Evolutionary conservation across 2,888 invertebrate species (phyloP).

Genomic region (Volucella bombylans): DNA sequence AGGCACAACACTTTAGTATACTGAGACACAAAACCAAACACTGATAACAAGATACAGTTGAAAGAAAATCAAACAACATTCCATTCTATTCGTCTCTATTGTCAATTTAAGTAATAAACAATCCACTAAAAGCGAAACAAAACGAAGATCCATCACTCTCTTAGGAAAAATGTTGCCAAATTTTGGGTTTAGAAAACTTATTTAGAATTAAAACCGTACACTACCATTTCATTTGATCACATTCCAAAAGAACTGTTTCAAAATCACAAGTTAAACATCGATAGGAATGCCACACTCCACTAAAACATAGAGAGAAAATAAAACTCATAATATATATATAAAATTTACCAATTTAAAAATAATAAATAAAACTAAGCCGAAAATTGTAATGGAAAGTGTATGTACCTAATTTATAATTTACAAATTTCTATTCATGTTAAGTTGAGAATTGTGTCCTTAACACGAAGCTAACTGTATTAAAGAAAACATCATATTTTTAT

Average conservation of each 20-base stretch:
- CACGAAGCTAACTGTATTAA: constrained; percentile 35
- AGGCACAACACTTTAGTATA: constrained; percentile 49
- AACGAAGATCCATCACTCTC: constrained; percentile 33
- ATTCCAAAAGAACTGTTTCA: constrained; percentile 42
- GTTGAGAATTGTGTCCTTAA: constrained; percentile 25
- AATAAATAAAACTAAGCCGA: background rate
- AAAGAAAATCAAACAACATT: constrained; percentile 25
- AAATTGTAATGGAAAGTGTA: constrained; percentile 24
- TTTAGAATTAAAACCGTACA: constrained; percentile 9
- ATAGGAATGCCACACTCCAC: constrained; percentile 50
- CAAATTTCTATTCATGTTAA: constrained; percentile 10
- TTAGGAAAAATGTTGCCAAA: constrained; percentile 61
- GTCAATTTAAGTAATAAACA: constrained; percentile 57
- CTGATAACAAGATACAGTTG: constrained; percentile 2
- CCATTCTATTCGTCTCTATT: constrained; percentile 49
- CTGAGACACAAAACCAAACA: constrained; percentile 25
- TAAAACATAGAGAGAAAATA: constrained; percentile 29
- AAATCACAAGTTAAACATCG: constrained; percentile 57
- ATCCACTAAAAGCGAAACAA: constrained; percentile 6
- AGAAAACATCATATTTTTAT: constrained; percentile 65
- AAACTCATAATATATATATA: constrained; percentile 34
- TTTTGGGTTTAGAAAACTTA: constrained; percentile 34
- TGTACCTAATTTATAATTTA: constrained; percentile 36
- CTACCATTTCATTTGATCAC: constrained; percentile 33
- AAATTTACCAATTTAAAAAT: constrained; percentile 16